Evolutionary conservation across 2,113 vertebrate genomes (phyloP).

Genomic region (Siniperca knerii): DNA sequence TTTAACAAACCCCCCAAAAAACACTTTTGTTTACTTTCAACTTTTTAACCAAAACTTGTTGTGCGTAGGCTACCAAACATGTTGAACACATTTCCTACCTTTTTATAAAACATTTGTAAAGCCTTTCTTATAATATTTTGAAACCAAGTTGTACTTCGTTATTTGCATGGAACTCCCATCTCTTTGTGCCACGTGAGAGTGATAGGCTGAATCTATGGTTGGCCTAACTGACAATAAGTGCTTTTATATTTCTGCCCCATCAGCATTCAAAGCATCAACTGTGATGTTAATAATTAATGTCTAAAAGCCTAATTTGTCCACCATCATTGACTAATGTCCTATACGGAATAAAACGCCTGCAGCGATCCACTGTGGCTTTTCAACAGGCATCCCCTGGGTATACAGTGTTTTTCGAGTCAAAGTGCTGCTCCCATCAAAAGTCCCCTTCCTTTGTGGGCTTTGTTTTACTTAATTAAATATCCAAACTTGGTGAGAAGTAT

Average conservation of each 20-base stretch:
- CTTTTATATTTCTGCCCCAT: conserved; percentile 4
- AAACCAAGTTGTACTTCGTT: background rate
- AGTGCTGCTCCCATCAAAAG: background rate
- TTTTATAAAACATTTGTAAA: background rate
- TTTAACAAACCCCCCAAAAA: background rate
- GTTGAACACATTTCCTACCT: background rate
- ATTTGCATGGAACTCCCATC: background rate
- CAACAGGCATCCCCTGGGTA: background rate
- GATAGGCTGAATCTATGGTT: background rate
- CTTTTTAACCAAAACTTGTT: background rate
- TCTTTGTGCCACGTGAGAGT: background rate
- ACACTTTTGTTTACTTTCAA: background rate
- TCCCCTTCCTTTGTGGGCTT: background rate
- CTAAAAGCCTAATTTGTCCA: background rate
- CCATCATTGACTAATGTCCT: background rate
- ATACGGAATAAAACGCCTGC: background rate
- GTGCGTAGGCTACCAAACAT: background rate
- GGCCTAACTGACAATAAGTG: background rate
- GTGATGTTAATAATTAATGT: background rate
- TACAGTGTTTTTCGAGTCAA: background rate
- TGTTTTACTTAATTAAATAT: background rate
- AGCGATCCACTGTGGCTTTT: background rate
- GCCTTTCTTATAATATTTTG: background rate
- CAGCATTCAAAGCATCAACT: background rate
- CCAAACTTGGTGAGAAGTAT: background rate